Conservation (phyloP, 2,113 vertebrate species). For the Cichladusa arquata region DNA sequence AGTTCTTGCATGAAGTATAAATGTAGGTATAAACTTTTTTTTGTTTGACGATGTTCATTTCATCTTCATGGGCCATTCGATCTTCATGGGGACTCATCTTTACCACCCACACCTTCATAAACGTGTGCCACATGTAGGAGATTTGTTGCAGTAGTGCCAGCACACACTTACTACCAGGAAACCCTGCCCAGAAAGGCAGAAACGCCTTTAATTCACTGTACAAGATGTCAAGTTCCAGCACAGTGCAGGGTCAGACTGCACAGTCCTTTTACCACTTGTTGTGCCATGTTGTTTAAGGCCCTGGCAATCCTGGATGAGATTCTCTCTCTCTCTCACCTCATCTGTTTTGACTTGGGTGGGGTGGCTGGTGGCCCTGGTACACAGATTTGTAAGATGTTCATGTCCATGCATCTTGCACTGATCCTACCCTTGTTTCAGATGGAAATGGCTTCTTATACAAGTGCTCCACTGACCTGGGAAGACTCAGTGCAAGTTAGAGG, state of each 20-base stretch:
- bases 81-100: background rate
- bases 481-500: background rate
- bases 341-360: background rate
- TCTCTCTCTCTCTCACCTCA: background rate
- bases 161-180: background rate
- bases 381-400: background rate
- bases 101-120: background rate
- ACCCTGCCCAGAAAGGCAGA: background rate
- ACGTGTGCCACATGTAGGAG: background rate
- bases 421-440: background rate
- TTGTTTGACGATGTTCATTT: background rate
- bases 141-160: background rate
- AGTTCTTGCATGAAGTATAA: background rate
- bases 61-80: background rate
- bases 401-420: rapidly evolving
- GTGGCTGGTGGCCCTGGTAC: background rate
- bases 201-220: background rate
- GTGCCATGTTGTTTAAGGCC: background rate
- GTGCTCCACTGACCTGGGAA: background rate
- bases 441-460: background rate
- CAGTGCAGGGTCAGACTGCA: background rate
- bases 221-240: background rate
- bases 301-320: background rate
- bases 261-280: background rate
- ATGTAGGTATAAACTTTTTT: background rate